A percentile compares a stretch with the other conserved stretches of the same genome.
These are phyloP conservation scores for Kryptolebias marmoratus DNA, from an alignment of 2,113 vertebrate species.

Conservation along the genomic window DNA sequence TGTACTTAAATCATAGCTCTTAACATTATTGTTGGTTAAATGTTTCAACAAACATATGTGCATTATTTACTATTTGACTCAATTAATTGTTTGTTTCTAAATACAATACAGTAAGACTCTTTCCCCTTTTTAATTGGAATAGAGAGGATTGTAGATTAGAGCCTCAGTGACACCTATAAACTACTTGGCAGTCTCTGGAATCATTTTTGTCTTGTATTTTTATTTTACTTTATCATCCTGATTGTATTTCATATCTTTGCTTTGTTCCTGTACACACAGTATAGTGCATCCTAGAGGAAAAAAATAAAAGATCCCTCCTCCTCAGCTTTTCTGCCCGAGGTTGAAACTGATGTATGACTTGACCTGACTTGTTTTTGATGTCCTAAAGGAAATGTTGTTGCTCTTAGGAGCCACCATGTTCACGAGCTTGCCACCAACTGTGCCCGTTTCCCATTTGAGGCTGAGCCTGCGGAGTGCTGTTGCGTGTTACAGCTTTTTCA, in stretches of 20 bases:
- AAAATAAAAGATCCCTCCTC: neutral
- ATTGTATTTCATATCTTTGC: neutral
- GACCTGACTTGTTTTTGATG: constrained; percentile 7
- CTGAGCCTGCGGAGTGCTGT: constrained; percentile 15
- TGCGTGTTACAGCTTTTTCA: constrained; percentile 28
- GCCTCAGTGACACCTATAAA: neutral
- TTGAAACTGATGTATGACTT: constrained; percentile 2
- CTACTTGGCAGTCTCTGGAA: neutral
- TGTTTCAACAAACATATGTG: no score
- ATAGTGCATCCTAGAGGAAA: neutral
- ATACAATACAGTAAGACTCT: no score
- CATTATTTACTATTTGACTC: no score
- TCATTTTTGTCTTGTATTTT: neutral
- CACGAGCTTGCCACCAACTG: constrained; percentile 18
- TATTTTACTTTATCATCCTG: neutral
- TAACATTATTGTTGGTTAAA: no score
- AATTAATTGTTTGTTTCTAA: no score
- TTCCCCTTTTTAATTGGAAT: no score
- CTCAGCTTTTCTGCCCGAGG: neutral
- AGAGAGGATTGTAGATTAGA: neutral
- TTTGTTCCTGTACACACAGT: neutral
- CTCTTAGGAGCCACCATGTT: constrained; percentile 30
- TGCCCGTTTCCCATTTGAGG: constrained; percentile 30
- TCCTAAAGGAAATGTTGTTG: constrained; percentile 28
- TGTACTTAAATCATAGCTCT: no score